These are phyloP conservation scores for Amblyraja radiata DNA, from an alignment of 2,797 vertebrate species.

Conservation along the genomic window DNA sequence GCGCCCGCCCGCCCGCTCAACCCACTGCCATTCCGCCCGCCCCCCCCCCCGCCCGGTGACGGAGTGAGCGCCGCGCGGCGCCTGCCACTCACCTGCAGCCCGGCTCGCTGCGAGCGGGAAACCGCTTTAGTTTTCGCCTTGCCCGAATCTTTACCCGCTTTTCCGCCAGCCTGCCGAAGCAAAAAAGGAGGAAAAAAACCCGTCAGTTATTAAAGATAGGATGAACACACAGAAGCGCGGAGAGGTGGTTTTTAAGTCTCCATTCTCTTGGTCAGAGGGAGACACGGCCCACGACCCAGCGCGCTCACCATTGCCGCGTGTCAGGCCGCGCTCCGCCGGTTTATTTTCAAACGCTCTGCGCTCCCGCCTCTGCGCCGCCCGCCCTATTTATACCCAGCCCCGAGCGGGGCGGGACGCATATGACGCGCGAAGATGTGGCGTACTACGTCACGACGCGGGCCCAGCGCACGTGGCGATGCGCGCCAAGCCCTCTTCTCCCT, in stretches of 20 bases:
- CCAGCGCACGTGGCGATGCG: not conserved
- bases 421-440: too few species aligned
- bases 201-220: too few species aligned
- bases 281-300: not conserved
- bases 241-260: not conserved
- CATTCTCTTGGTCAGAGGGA: not conserved
- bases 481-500: too few species aligned
- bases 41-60: too few species aligned
- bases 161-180: constrained; percentile 8
- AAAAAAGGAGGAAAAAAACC: not conserved
- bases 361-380: constrained; percentile 6
- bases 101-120: constrained; percentile 32
- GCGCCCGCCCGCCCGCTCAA: not conserved
- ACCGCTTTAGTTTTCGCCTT: constrained; percentile 30
- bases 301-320: constrained; percentile 13
- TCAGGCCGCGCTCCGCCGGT: not conserved
- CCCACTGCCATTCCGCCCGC: too few species aligned
- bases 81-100: not conserved
- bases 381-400: not conserved
- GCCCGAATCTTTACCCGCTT: constrained; percentile 35
- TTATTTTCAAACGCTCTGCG: constrained; percentile 2
- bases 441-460: not conserved
- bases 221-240: too few species aligned
- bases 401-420: too few species aligned
- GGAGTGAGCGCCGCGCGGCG: not conserved